Evolutionary conservation across 2,797 vertebrate genomes (phyloP).

Genomic region (Hypotaenidia philippensis): DNA sequence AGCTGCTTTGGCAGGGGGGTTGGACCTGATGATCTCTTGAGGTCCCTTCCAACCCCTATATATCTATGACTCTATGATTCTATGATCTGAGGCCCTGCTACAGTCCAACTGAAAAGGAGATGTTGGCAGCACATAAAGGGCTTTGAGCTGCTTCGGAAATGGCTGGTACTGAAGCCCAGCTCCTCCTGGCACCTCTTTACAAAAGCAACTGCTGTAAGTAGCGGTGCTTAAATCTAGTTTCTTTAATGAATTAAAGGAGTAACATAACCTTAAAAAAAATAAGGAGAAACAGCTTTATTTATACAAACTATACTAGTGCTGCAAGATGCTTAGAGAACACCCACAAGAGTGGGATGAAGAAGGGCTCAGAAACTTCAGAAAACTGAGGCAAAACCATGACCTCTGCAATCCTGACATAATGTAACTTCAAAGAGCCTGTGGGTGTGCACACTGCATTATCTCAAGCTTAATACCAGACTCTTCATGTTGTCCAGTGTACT

Average conservation of each 20-base stretch:
- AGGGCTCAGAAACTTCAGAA: background rate
- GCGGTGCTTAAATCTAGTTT: background rate
- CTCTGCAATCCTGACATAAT: background rate
- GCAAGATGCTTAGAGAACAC: background rate
- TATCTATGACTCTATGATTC: no score
- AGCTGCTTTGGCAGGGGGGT: no score
- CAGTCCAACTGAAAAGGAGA: no score
- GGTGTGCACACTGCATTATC: background rate
- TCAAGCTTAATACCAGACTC: background rate
- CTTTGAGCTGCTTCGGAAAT: no score
- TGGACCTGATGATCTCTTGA: no score
- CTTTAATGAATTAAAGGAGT: background rate
- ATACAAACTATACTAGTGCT: background rate
- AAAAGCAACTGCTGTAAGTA: background rate
- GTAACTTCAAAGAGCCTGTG: background rate
- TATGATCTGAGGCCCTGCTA: no score
- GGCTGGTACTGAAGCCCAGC: no score
- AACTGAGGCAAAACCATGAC: background rate
- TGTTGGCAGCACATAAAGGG: no score
- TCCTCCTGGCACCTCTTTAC: background rate
- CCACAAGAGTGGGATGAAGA: background rate
- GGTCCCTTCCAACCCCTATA: no score
- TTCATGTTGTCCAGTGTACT: background rate
- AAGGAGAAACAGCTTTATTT: background rate
- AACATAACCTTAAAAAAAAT: background rate